phyloP scores from a whole-genome alignment of 2,113 vertebrate species.

The Leucoraja erinaceus region DNA sequence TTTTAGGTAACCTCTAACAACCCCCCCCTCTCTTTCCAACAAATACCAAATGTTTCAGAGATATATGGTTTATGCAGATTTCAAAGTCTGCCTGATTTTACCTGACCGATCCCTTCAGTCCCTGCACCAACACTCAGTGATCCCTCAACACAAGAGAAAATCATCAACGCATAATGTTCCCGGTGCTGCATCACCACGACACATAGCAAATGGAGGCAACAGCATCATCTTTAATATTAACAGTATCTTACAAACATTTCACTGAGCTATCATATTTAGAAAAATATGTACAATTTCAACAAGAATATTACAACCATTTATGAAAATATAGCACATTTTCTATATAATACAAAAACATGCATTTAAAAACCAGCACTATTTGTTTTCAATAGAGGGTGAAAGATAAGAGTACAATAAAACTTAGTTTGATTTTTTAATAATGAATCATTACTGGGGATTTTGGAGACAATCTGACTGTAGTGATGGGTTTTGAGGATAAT shows the following conservation, averaged over 20 bases:
- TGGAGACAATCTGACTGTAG: background rate
- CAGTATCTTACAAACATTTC: slow-evolving; percentile 33
- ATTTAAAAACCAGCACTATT: slow-evolving; percentile 31
- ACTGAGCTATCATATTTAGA: slow-evolving; percentile 27
- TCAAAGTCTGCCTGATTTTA: background rate
- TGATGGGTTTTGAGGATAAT: background rate
- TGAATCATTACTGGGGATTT: background rate
- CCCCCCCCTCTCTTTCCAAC: no score
- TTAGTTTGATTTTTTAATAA: slow-evolving; percentile 15
- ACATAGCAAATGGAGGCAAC: slow-evolving; percentile 8
- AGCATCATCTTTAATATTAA: slow-evolving; percentile 37
- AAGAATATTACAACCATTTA: slow-evolving; percentile 39
- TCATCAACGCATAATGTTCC: background rate
- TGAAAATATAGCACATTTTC: slow-evolving; percentile 39
- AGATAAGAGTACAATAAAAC: background rate
- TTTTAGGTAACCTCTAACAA: no score
- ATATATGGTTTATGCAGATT: background rate
- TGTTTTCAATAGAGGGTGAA: slow-evolving; percentile 17
- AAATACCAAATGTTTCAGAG: no score
- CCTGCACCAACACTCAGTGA: no score
- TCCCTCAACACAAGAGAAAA: background rate
- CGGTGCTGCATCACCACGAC: background rate
- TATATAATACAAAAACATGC: slow-evolving; percentile 39
- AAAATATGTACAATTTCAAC: slow-evolving; percentile 39
- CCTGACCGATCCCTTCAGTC: background rate